Evolutionary conservation across 2,888 invertebrate species (phyloP), one percentile per base, ranked within the genome.

Genomic region (Drosophila anomalata): DNA sequence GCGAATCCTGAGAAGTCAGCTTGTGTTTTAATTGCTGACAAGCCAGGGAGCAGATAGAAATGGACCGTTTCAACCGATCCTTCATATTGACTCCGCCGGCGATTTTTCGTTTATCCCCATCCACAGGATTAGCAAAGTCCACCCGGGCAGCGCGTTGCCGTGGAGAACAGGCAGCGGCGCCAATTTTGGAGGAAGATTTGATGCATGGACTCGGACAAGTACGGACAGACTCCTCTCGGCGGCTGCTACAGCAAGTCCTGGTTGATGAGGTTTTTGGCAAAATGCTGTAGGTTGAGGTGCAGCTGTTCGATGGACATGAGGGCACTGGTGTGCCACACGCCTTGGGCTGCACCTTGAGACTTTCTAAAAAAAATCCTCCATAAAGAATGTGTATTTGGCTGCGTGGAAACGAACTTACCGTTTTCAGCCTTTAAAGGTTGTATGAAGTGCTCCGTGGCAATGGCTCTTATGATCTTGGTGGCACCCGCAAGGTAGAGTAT

Each of bases 401-500:
- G n/a, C 1, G 1, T 14, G n/a, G 7, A 36, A 36, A 12, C 12
- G 1, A 12, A 33, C 42, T 22, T 44, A 44, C 44, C 44, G 0
- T 12, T 44, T 20, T 4, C 22, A 6, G 22, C 6, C 5, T 20
- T 8, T 3, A 42, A 42, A 20, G 44, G 11, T 5, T 22, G 12
- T 12, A 11, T 12, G 2, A 22, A 11, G 44, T 12, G 5, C 14
- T 26, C 33, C n/a, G 41, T 0, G 14, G 56, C 51, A 3, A 48
- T 17, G 20, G 52, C 22, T 20, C 58, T 75, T 6, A 20, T 22
- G 3, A 82, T 69, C 42, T 68, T 77, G 7, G 56, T 61, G 2
- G 70, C 86, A 0, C 90, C 90, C 31, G 75, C 54, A 6, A 77
- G 73, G 56, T 74, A 82, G 0, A 90, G 73, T 3, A 88, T 61